Evolutionary conservation across 2,888 invertebrate genomes (phyloP).

Genomic region (Allygus modestus): DNA sequence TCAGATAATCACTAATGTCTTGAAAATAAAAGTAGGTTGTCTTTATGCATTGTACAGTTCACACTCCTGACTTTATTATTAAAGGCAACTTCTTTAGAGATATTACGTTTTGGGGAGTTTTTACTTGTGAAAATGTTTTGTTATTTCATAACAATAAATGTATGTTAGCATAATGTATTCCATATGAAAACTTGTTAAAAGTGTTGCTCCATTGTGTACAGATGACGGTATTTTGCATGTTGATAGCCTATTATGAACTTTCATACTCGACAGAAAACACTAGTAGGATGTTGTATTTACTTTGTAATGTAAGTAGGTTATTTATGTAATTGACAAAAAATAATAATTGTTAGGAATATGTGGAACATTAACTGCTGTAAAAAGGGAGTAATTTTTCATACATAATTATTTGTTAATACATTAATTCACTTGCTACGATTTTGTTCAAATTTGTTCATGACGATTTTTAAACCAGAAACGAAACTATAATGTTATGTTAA

Average conservation of each 20-base stretch:
- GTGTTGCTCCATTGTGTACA: slow-evolving; percentile 31
- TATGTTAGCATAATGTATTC: slow-evolving; percentile 22
- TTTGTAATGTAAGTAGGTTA: slow-evolving; percentile 25
- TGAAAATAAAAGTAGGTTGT: no score
- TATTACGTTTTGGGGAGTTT: no score
- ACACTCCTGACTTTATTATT: no score
- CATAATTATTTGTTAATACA: not conserved
- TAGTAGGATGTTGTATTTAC: slow-evolving; percentile 26
- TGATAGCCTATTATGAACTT: slow-evolving; percentile 44
- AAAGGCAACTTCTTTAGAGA: no score
- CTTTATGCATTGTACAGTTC: no score
- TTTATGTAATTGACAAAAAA: slow-evolving; percentile 13
- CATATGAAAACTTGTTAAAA: not conserved
- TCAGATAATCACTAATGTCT: no score
- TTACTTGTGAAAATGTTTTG: no score
- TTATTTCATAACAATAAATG: slow-evolving; percentile 25
- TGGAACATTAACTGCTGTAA: not conserved
- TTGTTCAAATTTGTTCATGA: slow-evolving; percentile 12
- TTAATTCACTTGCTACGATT: not conserved
- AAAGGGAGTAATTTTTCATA: slow-evolving; percentile 13
- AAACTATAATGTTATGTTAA: not conserved
- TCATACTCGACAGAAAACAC: slow-evolving; percentile 49
- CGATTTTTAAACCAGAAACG: not conserved
- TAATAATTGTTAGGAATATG: slow-evolving; percentile 12
- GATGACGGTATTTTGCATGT: slow-evolving; percentile 10